Evolutionary conservation across 2,888 invertebrate genomes (phyloP), one percentile per base, ranked within the genome.

Genomic region (Parthenolecanium corni): DNA sequence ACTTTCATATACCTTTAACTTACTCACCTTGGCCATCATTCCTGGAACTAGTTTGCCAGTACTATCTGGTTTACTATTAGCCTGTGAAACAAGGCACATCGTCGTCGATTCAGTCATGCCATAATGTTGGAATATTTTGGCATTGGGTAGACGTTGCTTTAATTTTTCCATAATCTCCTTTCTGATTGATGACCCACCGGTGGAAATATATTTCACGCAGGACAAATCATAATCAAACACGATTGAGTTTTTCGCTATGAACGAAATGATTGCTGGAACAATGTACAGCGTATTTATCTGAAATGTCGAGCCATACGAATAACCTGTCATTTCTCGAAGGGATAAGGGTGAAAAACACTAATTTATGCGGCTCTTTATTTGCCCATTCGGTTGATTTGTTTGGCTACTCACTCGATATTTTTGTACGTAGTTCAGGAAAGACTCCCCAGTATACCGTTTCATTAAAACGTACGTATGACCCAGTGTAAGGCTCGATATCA

Each of bases 231-330:
- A 76, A 25, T 75, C 70, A 14, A 69, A 67, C 24, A 77, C 74
- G 31, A 74, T 64, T 0, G 77, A 76, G 66, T 75, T 72, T 68
- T 77, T 76, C 11, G 84, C 82, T 64, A 90, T 72, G 73, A 87
- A 87, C 1, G 85, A 76, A 25, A 88, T 73, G 12, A 90, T 75
- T 0, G 89, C 87, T 0, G 89, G 89, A 1, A 89, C 89, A 3
- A 86, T 80, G 70, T 83, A 84, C 24, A 86, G 70, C 2, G 78
- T 76, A 31, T 31, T 31, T 31, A 0, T 78, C 68, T 16, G 71
- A 69, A 70, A 44, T 44, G 18, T 44, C 16, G 44, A 44, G 14
- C 14, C 14, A 16, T 4, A 5, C 44, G n/a, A 18, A 44, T 44
- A 18, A 44, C 14, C 44, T 18, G 14, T 44, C 14, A 31, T 49